phyloP scores from a whole-genome alignment of 2,888 invertebrate genomes.

The Steinernema hermaphroditum region DNA sequence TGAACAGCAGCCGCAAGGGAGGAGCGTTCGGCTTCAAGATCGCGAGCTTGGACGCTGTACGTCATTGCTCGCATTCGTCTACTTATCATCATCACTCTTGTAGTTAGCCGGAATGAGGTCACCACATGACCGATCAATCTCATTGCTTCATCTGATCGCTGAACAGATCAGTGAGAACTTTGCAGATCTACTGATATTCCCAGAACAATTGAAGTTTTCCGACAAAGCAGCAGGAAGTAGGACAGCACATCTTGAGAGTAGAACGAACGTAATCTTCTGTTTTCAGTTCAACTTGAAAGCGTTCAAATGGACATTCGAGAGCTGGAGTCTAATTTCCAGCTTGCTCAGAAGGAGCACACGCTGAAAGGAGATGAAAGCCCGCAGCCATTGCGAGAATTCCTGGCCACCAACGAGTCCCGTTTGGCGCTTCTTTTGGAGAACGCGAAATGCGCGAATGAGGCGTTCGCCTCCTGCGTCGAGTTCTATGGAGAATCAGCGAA shows the following conservation, averaged over 20 bases:
- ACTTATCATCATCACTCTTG: slow-evolving; percentile 17
- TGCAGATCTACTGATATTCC: slow-evolving; percentile 85
- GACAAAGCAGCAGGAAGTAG: slow-evolving; percentile 95
- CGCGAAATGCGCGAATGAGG: slow-evolving; percentile 79
- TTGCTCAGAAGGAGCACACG: slow-evolving; percentile 82
- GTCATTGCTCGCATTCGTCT: slow-evolving; percentile 28
- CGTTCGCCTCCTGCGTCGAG: slow-evolving; percentile 90
- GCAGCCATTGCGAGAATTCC: slow-evolving; percentile 57
- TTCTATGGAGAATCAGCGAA: slow-evolving; percentile 93
- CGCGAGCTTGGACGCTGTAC: slow-evolving; percentile 76
- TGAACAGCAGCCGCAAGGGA: slow-evolving; percentile 94
- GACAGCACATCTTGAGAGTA: background rate
- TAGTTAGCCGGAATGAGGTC: slow-evolving; percentile 89
- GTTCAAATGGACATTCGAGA: slow-evolving; percentile 88
- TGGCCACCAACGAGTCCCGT: slow-evolving; percentile 49
- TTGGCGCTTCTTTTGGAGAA: slow-evolving; percentile 76
- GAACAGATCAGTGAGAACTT: slow-evolving; percentile 86
- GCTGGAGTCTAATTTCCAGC: slow-evolving; percentile 93
- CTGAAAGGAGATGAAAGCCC: slow-evolving; percentile 71
- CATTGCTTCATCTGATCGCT: slow-evolving; percentile 90
- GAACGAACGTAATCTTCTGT: background rate
- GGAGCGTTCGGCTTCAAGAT: slow-evolving; percentile 98
- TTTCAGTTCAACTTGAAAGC: slow-evolving; percentile 77
- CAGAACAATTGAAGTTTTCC: slow-evolving; percentile 86
- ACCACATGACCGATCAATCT: slow-evolving; percentile 81